Percentiles rank a stretch among this genome's conserved stretches.
phyloP scores from a whole-genome alignment of 2,113 vertebrate genomes.

The Scytalopus superciliaris region DNA sequence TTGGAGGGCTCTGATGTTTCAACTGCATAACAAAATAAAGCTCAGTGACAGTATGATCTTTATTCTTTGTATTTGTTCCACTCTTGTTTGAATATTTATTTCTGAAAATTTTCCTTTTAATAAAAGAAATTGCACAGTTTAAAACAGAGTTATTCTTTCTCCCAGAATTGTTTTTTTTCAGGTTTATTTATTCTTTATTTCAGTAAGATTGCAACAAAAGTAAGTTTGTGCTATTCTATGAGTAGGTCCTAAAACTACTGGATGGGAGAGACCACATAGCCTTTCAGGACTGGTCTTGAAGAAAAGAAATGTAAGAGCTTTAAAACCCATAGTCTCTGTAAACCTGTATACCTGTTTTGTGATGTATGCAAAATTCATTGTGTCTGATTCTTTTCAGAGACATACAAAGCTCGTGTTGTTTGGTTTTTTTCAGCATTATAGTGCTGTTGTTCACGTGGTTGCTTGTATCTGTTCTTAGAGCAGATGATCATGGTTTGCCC shows the following conservation, averaged over 20 bases:
- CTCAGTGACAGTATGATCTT: background rate
- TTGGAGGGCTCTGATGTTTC: constrained; percentile 1
- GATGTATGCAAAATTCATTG: background rate
- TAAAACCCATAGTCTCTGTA: background rate
- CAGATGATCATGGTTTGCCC: background rate
- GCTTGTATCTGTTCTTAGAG: background rate
- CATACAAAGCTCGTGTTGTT: background rate
- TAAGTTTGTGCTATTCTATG: background rate
- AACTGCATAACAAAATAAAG: background rate
- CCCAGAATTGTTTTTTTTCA: background rate
- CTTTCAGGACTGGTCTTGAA: background rate
- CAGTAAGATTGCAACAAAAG: background rate
- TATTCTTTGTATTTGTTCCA: background rate
- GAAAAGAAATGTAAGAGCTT: background rate
- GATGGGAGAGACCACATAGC: background rate
- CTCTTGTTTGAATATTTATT: background rate
- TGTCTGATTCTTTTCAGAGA: background rate
- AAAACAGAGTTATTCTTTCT: background rate
- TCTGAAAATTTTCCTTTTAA: background rate
- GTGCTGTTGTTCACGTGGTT: background rate
- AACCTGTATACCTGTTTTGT: background rate
- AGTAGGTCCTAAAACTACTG: background rate
- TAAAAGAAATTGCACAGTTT: background rate
- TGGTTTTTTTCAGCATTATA: background rate
- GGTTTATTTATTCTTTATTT: background rate